A percentile compares a stretch with the other conserved stretches of the same genome.
Evolutionary conservation across 1,140 invertebrate genomes (phyloP).

Genomic region (Coelopa frigida): DNA sequence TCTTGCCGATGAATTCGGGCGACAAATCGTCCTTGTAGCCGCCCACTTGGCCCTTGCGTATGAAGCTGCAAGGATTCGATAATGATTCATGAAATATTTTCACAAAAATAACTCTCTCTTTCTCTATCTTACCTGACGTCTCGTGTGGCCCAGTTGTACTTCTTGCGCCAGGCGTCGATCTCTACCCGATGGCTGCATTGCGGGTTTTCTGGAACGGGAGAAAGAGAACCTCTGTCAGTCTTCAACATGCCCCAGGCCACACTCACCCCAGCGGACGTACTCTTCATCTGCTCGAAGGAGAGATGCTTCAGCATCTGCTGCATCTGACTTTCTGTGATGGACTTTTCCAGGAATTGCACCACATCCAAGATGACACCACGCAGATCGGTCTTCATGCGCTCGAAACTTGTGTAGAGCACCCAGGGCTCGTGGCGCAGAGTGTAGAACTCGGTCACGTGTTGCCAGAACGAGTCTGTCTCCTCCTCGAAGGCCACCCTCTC

Average conservation of each 20-base stretch:
- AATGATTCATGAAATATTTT: background rate
- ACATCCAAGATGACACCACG: slow-evolving; percentile 20
- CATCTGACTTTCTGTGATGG: slow-evolving; percentile 22
- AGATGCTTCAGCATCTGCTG: slow-evolving; percentile 24
- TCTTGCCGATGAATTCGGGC: slow-evolving; percentile 16
- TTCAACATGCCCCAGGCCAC: too few relatives aligned
- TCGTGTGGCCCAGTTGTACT: background rate
- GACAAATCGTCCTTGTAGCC: slow-evolving; percentile 26
- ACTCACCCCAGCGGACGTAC: slow-evolving; percentile 13
- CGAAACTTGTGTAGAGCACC: slow-evolving; percentile 72
- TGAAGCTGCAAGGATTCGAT: slow-evolving; percentile 18
- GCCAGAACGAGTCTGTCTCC: background rate
- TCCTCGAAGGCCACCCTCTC: background rate
- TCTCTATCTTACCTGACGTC: background rate
- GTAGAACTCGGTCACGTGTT: slow-evolving; percentile 70
- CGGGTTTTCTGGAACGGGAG: background rate
- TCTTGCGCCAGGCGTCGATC: background rate
- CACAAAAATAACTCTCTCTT: background rate
- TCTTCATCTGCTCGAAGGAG: slow-evolving; percentile 37
- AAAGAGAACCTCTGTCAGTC: too few relatives aligned
- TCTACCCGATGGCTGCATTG: slow-evolving; percentile 3
- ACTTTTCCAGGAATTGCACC: slow-evolving; percentile 24
- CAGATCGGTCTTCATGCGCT: slow-evolving; percentile 51
- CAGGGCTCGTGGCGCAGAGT: slow-evolving; percentile 58
- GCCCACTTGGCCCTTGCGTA: slow-evolving; percentile 22